Percentiles rank a stretch among this genome's conserved stretches.
Evolutionary conservation across 2,888 invertebrate species (phyloP).

Genomic region (Eilema sororculum): DNA sequence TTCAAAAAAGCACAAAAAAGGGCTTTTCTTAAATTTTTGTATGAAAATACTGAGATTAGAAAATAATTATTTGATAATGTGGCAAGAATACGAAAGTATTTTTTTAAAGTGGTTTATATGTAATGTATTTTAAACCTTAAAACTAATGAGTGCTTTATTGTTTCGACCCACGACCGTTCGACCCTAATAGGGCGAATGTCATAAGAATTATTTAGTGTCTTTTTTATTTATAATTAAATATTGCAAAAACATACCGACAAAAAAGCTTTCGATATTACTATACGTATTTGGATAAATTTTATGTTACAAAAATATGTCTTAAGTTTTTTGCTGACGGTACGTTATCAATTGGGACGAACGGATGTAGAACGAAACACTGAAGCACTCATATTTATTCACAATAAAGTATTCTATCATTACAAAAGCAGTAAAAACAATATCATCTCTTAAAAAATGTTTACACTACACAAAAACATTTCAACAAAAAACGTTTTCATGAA

Average conservation of each 20-base stretch:
- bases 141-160: neutral
- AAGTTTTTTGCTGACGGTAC: neutral
- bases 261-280: too few species aligned
- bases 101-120: too few species aligned
- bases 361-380: neutral
- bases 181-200: neutral
- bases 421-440: neutral
- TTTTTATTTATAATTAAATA: too few species aligned
- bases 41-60: neutral
- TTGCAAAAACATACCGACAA: too few species aligned
- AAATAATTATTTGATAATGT: neutral
- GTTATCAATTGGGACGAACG: neutral
- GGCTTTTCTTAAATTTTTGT: neutral
- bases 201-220: neutral
- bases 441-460: neutral
- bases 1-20: too few species aligned
- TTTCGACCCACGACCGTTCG: neutral
- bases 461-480: neutral
- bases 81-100: neutral
- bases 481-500: neutral
- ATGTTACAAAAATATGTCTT: too few species aligned
- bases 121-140: neutral
- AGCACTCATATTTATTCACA: neutral
- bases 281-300: too few species aligned
- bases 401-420: neutral